These are phyloP conservation scores for Acanthosepion pharaonis DNA, from an alignment of 2,888 invertebrate species.

Conservation along the genomic window DNA sequence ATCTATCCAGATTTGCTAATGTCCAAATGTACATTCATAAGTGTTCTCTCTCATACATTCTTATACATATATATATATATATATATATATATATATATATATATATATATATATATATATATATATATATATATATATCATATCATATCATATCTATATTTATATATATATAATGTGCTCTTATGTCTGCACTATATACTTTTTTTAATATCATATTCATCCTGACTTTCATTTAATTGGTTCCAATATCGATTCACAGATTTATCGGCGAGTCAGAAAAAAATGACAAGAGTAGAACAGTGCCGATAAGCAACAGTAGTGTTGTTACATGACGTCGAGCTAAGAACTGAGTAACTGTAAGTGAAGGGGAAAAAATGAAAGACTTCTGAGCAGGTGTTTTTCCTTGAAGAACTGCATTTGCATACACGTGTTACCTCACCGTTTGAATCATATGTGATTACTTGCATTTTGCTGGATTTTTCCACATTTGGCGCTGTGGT, in stretches of 20 bases:
- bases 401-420: neutral
- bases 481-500: neutral
- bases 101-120: neutral
- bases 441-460: neutral
- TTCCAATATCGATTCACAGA: neutral
- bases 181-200: neutral
- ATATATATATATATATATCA: neutral
- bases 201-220: neutral
- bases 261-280: neutral
- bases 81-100: neutral
- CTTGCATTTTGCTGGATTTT: neutral
- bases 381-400: conserved; percentile 23
- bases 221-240: neutral
- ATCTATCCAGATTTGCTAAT: no score
- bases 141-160: neutral
- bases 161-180: neutral
- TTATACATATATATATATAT: no score
- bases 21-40: no score
- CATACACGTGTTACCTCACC: conserved; percentile 33
- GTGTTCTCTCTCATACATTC: no score
- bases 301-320: neutral
- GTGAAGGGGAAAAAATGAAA: neutral
- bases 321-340: neutral
- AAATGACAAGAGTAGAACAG: neutral
- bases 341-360: neutral